Percentiles rank a stretch among this genome's conserved stretches.
Conservation (phyloP, 1,140 invertebrate species). For the Atta colombica region DNA sequence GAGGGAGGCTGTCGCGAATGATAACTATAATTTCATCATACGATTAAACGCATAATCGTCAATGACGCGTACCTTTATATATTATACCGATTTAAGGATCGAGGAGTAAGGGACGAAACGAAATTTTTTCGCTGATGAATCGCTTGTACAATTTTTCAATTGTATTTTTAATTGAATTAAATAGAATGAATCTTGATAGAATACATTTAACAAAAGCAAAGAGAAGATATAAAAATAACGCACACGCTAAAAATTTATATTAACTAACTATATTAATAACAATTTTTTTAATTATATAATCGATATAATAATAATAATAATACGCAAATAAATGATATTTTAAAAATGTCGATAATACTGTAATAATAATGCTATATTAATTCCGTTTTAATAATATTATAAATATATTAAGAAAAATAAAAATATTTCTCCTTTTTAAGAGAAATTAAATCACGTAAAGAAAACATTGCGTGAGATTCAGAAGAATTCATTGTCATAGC, state of each 20-base stretch:
- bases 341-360: not conserved
- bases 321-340: too few species aligned
- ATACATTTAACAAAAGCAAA: not conserved
- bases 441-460: not conserved
- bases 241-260: not conserved
- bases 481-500: not conserved
- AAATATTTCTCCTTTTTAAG: not conserved
- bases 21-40: slow-evolving; percentile 45
- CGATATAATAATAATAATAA: too few species aligned
- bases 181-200: not conserved
- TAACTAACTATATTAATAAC: not conserved
- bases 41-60: slow-evolving; percentile 35
- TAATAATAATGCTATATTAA: not conserved
- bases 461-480: not conserved
- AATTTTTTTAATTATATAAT: not conserved
- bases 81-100: slow-evolving; percentile 18
- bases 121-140: not conserved
- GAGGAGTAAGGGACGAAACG: not conserved
- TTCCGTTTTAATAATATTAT: too few species aligned
- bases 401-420: not conserved
- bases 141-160: not conserved
- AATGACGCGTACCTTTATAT: slow-evolving; percentile 1
- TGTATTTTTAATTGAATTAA: not conserved
- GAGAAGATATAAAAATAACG: not conserved
- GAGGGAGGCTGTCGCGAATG: not conserved